A percentile compares a stretch with the other conserved stretches of the same genome.
Conservation (phyloP, 2,797 vertebrate species). For the Rhinogobio ventralis region DNA sequence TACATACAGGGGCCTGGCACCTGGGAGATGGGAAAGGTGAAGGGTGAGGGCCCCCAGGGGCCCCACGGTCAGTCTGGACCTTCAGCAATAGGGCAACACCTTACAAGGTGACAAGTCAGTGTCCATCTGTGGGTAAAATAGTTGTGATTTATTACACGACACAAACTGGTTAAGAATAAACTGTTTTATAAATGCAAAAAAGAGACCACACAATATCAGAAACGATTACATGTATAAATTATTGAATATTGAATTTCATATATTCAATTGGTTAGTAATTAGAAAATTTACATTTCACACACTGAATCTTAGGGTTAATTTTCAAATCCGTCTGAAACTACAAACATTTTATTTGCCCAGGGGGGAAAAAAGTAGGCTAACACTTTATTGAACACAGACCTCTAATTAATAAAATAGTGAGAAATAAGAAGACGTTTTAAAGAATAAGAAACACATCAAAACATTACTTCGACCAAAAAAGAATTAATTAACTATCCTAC, state of each 20-base stretch:
- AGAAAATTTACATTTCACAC: neutral
- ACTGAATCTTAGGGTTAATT: neutral
- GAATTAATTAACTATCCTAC: neutral
- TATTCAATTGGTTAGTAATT: neutral
- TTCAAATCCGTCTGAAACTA: neutral
- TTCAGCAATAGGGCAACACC: conserved; percentile 18
- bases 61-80: conserved; percentile 16
- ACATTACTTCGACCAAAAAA: neutral
- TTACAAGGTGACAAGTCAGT: neutral
- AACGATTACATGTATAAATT: neutral
- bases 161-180: neutral
- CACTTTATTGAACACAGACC: neutral
- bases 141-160: neutral
- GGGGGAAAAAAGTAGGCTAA: neutral
- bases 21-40: conserved; percentile 41
- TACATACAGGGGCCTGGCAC: conserved; percentile 56
- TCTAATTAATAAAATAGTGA: neutral
- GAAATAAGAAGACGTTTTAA: neutral
- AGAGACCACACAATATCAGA: neutral
- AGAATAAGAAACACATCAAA: neutral
- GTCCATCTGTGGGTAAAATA: conserved; percentile 17
- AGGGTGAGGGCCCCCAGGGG: conserved; percentile 31
- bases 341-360: neutral
- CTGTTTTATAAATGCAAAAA: neutral
- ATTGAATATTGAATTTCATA: neutral